phyloP scores from a whole-genome alignment of 2,113 vertebrate genomes.

The Mustela nigripes region DNA sequence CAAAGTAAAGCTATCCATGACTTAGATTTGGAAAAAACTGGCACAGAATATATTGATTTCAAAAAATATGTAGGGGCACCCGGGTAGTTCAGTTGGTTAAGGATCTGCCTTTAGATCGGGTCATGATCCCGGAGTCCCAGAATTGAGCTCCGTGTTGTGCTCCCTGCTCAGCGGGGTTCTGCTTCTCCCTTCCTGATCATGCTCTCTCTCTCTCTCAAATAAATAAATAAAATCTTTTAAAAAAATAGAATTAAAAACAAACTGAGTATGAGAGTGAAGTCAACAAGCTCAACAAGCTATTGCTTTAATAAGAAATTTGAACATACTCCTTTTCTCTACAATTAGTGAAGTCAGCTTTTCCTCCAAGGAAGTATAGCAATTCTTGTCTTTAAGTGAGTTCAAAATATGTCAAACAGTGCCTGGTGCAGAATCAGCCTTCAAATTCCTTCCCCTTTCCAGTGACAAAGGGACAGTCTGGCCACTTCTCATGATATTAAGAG shows the following conservation, averaged over 20 bases:
- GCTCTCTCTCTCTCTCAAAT: neutral
- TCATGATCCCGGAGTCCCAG: neutral
- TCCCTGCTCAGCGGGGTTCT: neutral
- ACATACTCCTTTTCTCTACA: neutral
- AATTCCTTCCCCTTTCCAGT: neutral
- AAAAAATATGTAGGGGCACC: neutral
- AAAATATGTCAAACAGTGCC: neutral
- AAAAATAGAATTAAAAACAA: neutral
- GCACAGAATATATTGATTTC: neutral
- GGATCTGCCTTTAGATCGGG: neutral
- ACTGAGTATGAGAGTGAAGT: neutral
- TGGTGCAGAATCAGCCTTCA: neutral
- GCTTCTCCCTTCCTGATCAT: neutral
- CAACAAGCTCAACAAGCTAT: neutral
- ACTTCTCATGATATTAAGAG: neutral
- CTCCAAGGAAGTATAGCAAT: neutral
- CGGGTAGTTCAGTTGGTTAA: neutral
- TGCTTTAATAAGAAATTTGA: neutral
- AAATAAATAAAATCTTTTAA: neutral
- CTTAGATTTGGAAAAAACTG: constrained; percentile 35
- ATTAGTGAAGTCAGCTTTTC: neutral
- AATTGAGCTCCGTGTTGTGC: neutral
- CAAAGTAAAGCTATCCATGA: neutral
- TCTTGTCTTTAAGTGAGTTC: neutral
- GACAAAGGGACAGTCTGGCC: neutral